A percentile compares a stretch with the other conserved stretches of the same genome.
phyloP scores from a whole-genome alignment of 2,113 vertebrate species.

The Glaucomys volans region DNA sequence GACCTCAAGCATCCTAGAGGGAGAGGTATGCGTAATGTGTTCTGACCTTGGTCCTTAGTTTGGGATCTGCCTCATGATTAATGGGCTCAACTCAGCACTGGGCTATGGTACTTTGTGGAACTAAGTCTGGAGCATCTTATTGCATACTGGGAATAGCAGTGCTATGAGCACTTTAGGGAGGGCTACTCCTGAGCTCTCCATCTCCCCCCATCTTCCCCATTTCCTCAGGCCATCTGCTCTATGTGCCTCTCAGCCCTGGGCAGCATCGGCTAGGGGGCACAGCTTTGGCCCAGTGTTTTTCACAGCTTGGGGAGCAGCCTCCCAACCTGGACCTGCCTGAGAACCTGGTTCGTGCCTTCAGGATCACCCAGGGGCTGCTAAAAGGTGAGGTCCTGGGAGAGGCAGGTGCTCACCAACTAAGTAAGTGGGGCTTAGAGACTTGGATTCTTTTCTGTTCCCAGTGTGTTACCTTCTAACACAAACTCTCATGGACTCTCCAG shows the following conservation, averaged over 20 bases:
- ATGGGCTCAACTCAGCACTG: fast-evolving
- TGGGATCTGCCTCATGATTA: background rate
- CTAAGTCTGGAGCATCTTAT: background rate
- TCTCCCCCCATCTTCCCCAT: background rate
- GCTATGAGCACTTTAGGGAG: background rate
- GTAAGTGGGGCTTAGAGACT: background rate
- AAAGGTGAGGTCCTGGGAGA: conserved; percentile 81
- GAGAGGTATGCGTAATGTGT: conserved; percentile 84
- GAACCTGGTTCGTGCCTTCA: conserved; percentile 89
- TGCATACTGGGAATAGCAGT: background rate
- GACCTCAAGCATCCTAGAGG: conserved; percentile 93
- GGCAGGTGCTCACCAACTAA: background rate
- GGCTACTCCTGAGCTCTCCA: background rate
- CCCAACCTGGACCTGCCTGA: conserved; percentile 92
- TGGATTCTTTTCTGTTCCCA: background rate
- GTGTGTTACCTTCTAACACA: background rate
- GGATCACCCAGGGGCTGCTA: conserved; percentile 91
- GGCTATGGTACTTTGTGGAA: background rate
- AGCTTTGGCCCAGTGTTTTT: conserved; percentile 94
- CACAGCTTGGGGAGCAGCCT: conserved; percentile 92
- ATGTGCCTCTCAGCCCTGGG: conserved; percentile 90
- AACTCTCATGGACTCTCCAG: background rate
- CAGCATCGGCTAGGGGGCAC: conserved; percentile 92
- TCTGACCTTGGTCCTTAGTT: background rate
- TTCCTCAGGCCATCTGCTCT: conserved; percentile 90